phyloP scores from a whole-genome alignment of 2,797 vertebrate species.

The Coranthus polyacanthus region DNA sequence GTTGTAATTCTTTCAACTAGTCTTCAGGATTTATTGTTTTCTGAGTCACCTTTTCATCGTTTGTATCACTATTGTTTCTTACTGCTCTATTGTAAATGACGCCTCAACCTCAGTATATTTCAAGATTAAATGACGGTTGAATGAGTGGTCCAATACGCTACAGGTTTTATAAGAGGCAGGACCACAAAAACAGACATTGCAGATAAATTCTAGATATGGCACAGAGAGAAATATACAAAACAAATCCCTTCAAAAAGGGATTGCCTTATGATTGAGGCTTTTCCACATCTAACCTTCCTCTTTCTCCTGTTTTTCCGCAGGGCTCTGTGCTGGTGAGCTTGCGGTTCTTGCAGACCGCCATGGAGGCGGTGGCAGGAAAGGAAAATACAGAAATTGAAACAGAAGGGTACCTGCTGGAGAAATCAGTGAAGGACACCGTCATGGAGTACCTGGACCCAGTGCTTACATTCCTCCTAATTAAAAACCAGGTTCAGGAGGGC shows the following conservation, averaged over 20 bases:
- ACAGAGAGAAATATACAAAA: neutral
- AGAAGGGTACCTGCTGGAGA: conserved; percentile 90
- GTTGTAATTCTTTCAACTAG: too few species aligned
- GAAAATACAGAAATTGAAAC: conserved; percentile 87
- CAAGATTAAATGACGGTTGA: too few species aligned
- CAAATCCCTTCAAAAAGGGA: too few species aligned
- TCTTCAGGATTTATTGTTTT: too few species aligned
- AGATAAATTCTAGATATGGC: too few species aligned
- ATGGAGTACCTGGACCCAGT: conserved; percentile 77
- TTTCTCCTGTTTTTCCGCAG: conserved; percentile 60
- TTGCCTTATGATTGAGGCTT: neutral
- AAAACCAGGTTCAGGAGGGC: conserved; percentile 80
- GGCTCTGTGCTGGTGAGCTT: conserved; percentile 86
- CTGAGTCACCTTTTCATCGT: too few species aligned
- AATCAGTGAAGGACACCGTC: conserved; percentile 87
- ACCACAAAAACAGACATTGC: too few species aligned
- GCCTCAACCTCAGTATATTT: too few species aligned
- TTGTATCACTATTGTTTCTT: too few species aligned
- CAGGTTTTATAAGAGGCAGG: too few species aligned
- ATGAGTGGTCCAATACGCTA: too few species aligned
- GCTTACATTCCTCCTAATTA: conserved; percentile 78
- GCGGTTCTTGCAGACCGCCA: conserved; percentile 89
- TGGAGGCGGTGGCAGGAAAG: conserved; percentile 86
- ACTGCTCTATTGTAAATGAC: too few species aligned
- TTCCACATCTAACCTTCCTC: neutral